phyloP scores from a whole-genome alignment of 2,113 vertebrate genomes.

The Ictalurus punctatus region DNA sequence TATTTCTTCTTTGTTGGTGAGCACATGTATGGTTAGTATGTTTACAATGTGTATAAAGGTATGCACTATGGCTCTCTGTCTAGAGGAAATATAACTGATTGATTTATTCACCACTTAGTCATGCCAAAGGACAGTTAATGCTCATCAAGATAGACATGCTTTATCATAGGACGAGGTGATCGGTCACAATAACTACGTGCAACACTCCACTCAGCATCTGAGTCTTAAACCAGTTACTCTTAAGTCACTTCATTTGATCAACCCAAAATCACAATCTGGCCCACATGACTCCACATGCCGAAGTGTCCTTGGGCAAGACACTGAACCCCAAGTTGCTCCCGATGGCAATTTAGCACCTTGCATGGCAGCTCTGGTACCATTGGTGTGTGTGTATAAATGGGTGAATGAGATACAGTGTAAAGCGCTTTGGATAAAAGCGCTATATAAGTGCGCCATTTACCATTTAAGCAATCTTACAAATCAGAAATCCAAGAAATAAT shows the following conservation, averaged over 20 bases:
- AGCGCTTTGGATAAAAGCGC: too few relatives aligned
- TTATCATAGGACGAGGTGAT: not conserved
- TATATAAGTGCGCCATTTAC: too few relatives aligned
- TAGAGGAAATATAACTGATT: not conserved
- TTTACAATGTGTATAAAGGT: not conserved
- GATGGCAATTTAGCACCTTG: too few relatives aligned
- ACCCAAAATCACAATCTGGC: not conserved
- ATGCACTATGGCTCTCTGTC: not conserved
- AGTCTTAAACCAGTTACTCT: not conserved
- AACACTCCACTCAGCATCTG: not conserved
- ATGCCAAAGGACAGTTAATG: not conserved
- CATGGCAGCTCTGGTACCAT: too few relatives aligned
- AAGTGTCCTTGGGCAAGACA: too few relatives aligned
- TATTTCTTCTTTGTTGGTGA: not conserved
- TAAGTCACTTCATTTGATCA: not conserved
- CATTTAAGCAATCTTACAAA: not conserved
- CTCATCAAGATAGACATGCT: not conserved
- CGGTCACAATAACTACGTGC: slow-evolving; percentile 9
- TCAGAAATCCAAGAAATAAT: not conserved
- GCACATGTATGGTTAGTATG: not conserved
- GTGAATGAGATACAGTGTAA: too few relatives aligned
- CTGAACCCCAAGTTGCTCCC: too few relatives aligned
- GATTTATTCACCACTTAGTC: not conserved
- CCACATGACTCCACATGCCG: too few relatives aligned
- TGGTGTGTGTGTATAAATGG: too few relatives aligned